Evolutionary conservation across 2,888 invertebrate genomes (phyloP), one percentile per base, ranked within the genome.

Genomic region (Rhaphigaster nebulosa): DNA sequence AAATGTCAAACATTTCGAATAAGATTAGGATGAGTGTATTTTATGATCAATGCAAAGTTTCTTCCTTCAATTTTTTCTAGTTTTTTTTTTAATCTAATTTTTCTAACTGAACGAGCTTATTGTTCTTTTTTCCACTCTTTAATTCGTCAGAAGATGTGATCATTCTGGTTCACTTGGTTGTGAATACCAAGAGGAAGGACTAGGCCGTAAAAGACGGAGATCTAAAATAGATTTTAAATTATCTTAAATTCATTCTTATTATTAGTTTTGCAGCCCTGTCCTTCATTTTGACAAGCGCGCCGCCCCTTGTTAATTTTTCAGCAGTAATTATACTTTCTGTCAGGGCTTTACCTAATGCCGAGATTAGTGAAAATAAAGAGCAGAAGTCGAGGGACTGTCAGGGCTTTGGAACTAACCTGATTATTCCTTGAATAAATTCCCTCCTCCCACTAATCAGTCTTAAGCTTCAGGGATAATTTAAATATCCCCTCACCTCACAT

Each of bases 391-490:
- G 65, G 29, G 18, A 29, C 65, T 65, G 65, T n/a, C 29, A 29
- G 29, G 18, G 10, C 29, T 29, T 65, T 29, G 38, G 70, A 34
- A 10, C 70, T 76, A 76, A 76, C 34, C 70, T 76, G 38, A 76
- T 76, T 76, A 76, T 76, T 76, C 70, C 70, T 12, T 38, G 29
- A 65, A 65, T 65, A 65, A 65, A 38, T 76, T 6, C 70, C 18
- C 38, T 38, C 70, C 70, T 76, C 70, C 10, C 34, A 76, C 70
- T 76, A 76, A 76, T 76, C 70, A 38, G 38, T 76, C 70, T 76
- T 76, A 38, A 76, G 70, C 70, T 76, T 38, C 34, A 20, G 70
- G 70, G 38, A 76, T 76, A 76, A 76, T 76, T 76, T 38, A 76
- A 76, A 76, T 76, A 76, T 65, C 29, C 29, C 29, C 38, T 38